Evolutionary conservation across 2,113 vertebrate genomes (phyloP).

Genomic region (Neoarius graeffei): DNA sequence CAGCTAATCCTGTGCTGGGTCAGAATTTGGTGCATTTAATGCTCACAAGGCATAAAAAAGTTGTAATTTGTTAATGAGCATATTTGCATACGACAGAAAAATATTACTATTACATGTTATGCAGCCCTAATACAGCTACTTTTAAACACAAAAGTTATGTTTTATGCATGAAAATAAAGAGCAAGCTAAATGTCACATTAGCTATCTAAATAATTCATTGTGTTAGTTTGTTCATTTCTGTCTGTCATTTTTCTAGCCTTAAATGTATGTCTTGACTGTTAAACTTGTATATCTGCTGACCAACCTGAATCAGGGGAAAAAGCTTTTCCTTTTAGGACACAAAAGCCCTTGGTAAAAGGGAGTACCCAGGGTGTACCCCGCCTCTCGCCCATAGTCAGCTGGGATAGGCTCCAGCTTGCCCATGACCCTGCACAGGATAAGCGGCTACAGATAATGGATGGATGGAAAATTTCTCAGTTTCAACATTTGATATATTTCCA

Average conservation of each 20-base stretch:
- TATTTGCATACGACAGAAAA: not conserved
- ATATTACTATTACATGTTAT: not conserved
- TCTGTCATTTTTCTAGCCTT: not conserved
- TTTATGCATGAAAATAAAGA: slow-evolving; percentile 10
- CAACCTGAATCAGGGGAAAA: slow-evolving; percentile 8
- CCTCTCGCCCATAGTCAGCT: no score
- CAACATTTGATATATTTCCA: no score
- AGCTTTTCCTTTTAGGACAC: not conserved
- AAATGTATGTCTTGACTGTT: not conserved
- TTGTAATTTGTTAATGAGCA: not conserved
- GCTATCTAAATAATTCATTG: not conserved
- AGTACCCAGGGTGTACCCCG: no score
- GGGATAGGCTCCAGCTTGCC: no score
- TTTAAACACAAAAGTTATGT: slow-evolving; percentile 9
- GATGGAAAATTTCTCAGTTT: no score
- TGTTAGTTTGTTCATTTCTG: not conserved
- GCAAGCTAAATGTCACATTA: not conserved
- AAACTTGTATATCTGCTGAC: not conserved
- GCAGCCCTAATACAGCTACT: not conserved
- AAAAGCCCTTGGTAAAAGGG: not conserved
- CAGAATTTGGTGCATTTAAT: not conserved
- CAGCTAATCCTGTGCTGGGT: not conserved
- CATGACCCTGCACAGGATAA: no score
- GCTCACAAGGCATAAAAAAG: not conserved
- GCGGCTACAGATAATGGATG: no score